These are phyloP conservation scores for Amblyjoppa fuscipennis DNA, from an alignment of 2,888 invertebrate species.

Conservation along the genomic window DNA sequence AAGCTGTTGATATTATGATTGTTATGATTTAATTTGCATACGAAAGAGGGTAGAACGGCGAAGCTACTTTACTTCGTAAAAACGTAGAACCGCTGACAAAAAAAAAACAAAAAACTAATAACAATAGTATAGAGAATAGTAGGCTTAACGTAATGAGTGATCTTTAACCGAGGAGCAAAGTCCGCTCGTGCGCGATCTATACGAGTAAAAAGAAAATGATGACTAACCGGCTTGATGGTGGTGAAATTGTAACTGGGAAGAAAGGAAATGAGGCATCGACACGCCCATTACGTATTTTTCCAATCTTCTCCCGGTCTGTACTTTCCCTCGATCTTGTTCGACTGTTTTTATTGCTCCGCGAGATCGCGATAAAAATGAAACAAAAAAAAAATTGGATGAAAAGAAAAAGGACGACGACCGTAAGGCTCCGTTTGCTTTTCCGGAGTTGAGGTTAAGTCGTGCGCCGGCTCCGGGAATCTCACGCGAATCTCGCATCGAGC, in stretches of 20 bases:
- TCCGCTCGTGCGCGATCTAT: slow-evolving; percentile 3
- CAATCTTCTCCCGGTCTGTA: slow-evolving; percentile 20
- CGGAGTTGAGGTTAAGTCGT: slow-evolving; percentile 58
- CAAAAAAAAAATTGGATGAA: neutral
- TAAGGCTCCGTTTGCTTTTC: slow-evolving; percentile 50
- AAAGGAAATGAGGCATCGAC: slow-evolving; percentile 37
- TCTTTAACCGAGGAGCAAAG: slow-evolving; percentile 2
- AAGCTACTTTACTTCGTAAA: neutral
- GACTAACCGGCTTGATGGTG: slow-evolving; percentile 39
- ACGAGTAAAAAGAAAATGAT: slow-evolving; percentile 7
- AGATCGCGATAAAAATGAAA: neutral
- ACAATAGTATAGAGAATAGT: neutral
- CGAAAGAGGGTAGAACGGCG: neutral
- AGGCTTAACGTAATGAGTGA: neutral
- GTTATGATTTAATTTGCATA: neutral
- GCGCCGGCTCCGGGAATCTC: slow-evolving; percentile 46
- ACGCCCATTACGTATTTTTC: slow-evolving; percentile 21
- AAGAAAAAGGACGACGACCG: slow-evolving; percentile 32
- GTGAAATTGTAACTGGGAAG: slow-evolving; percentile 55
- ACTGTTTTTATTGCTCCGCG: slow-evolving; percentile 34
- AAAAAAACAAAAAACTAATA: neutral
- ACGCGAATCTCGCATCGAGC: slow-evolving; percentile 33
- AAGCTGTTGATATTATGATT: neutral
- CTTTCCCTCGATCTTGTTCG: slow-evolving; percentile 39
- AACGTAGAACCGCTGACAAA: neutral